Conservation (phyloP, 2,797 vertebrate genomes). For the Aldrovandia affinis region DNA sequence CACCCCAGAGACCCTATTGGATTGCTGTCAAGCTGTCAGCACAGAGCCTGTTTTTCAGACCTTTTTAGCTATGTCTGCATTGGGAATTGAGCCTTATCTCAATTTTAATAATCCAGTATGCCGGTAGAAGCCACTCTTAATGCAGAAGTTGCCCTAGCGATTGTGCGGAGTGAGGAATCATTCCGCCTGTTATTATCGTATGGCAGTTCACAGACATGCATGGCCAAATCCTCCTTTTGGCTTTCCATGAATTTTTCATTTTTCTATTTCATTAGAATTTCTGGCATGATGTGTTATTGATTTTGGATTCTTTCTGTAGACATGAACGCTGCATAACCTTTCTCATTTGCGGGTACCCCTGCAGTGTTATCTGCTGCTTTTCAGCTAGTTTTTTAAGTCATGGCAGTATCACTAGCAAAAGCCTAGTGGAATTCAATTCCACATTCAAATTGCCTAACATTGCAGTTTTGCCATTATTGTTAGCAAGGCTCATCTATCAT, state of each 20-base stretch:
- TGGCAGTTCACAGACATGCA: not conserved
- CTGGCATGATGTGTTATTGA: not conserved
- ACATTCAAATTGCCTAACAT: not conserved
- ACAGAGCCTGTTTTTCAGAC: not conserved
- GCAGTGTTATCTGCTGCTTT: not conserved
- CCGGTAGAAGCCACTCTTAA: not conserved
- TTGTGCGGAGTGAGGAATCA: not conserved
- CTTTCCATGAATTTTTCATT: not conserved
- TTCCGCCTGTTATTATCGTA: not conserved
- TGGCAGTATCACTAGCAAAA: not conserved
- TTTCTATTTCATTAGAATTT: not conserved
- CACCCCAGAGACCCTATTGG: slow-evolving; percentile 18
- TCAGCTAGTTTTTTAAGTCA: not conserved
- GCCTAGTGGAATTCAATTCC: not conserved
- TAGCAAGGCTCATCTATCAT: not conserved
- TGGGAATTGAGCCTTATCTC: slow-evolving; percentile 6
- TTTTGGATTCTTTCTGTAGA: not conserved
- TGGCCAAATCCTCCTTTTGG: not conserved
- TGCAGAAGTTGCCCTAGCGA: not conserved
- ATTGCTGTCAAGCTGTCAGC: slow-evolving; percentile 20
- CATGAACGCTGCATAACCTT: not conserved
- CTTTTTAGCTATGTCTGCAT: slow-evolving; percentile 6
- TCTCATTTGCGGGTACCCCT: not conserved
- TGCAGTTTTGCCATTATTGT: not conserved
- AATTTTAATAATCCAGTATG: not conserved